A percentile compares a stretch with the other conserved stretches of the same genome.
Evolutionary conservation across 2,888 invertebrate species (phyloP).

Genomic region (Macrophya annulata): DNA sequence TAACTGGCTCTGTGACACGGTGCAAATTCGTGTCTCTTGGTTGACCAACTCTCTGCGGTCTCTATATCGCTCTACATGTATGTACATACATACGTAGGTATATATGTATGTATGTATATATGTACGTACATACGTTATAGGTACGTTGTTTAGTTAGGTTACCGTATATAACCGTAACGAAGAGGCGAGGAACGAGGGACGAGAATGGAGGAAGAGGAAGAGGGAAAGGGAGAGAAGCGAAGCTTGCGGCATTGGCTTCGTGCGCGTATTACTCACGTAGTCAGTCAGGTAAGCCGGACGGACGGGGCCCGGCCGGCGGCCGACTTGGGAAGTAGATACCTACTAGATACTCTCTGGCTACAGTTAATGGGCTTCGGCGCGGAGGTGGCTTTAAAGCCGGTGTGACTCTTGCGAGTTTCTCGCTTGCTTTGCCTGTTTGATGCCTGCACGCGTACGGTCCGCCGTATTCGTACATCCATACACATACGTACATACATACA

Average conservation of each 20-base stretch:
- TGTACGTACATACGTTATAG: neutral
- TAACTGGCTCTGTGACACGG: neutral
- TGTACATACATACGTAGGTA: neutral
- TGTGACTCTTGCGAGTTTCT: constrained; percentile 3
- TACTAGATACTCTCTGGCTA: constrained; percentile 66
- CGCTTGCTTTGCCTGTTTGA: neutral
- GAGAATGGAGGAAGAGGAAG: neutral
- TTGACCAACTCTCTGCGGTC: constrained; percentile 21
- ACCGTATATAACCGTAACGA: constrained; percentile 34
- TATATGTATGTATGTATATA: neutral
- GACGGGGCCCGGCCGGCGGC: neutral
- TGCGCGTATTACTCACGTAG: constrained; percentile 37
- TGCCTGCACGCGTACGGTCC: neutral
- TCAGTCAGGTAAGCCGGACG: constrained; percentile 48
- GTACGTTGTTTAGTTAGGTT: constrained; percentile 24
- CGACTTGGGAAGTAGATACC: constrained; percentile 50
- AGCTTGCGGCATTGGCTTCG: constrained; percentile 48
- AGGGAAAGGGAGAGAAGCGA: neutral
- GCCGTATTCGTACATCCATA: neutral
- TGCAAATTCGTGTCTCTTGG: constrained; percentile 37
- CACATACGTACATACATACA: neutral
- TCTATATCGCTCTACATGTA: neutral
- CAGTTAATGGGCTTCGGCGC: constrained; percentile 73
- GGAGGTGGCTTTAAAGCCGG: constrained; percentile 46
- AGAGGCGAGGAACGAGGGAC: neutral